Conservation (phyloP, 2,888 invertebrate genomes). For the Aromia moschata region DNA sequence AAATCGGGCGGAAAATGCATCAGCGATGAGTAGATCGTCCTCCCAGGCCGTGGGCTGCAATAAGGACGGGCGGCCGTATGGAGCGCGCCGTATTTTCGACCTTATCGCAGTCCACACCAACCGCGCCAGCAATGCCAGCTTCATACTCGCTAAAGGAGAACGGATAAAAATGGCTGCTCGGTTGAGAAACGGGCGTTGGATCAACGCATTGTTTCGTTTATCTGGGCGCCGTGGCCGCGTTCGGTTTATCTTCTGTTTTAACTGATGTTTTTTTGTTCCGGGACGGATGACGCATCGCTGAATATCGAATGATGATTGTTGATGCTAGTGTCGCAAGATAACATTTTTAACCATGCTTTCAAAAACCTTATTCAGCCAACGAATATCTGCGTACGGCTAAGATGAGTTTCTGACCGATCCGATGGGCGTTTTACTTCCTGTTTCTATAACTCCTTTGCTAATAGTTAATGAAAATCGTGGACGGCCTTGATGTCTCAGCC, state of each 20-base stretch:
- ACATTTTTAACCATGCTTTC: too few species aligned
- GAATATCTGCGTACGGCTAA: too few species aligned
- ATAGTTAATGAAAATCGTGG: too few species aligned
- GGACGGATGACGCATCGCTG: conserved; percentile 8
- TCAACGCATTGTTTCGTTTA: conserved; percentile 8
- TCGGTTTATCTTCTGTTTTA: conserved; percentile 4
- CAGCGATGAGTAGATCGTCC: conserved; percentile 25
- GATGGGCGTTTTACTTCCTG: too few species aligned
- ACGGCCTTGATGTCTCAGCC: too few species aligned
- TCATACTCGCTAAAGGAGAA: conserved; percentile 31
- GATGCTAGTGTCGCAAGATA: too few species aligned
- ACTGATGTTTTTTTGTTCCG: conserved; percentile 2
- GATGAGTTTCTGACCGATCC: too few species aligned
- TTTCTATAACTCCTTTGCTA: too few species aligned
- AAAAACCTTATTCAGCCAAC: too few species aligned
- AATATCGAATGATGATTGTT: conserved; percentile 13
- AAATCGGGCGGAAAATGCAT: conserved; percentile 25
- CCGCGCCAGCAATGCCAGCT: conserved; percentile 34
- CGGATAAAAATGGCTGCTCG: conserved; percentile 39
- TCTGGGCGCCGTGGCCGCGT: background rate
- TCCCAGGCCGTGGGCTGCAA: conserved; percentile 46
- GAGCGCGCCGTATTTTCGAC: conserved; percentile 69
- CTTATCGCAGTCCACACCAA: conserved; percentile 64
- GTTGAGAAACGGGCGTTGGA: conserved; percentile 10
- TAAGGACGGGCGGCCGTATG: conserved; percentile 66